Conservation (phyloP, 2,113 vertebrate species). For the Parus major region DNA sequence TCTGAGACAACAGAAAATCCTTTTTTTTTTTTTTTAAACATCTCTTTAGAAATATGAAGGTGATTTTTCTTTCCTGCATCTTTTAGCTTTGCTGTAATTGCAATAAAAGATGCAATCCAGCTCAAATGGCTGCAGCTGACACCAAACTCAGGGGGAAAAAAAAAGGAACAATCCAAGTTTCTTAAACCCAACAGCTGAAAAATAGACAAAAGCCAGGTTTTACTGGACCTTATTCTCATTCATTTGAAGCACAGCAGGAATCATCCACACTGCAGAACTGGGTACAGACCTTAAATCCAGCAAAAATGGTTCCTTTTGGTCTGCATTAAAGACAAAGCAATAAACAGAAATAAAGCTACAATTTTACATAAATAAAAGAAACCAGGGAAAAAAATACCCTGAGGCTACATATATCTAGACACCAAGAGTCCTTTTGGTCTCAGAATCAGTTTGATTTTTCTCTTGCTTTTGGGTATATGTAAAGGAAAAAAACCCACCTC, state of each 20-base stretch:
- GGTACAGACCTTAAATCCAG: background rate
- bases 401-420: background rate
- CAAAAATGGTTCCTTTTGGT: background rate
- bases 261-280: background rate
- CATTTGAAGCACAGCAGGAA: background rate
- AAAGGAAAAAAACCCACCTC: background rate
- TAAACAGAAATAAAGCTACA: background rate
- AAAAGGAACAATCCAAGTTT: background rate
- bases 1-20: background rate
- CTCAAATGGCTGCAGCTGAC: conserved; percentile 1
- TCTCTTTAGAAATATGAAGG: background rate
- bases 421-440: background rate
- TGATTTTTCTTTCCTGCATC: background rate
- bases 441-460: background rate
- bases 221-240: background rate
- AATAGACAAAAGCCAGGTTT: background rate
- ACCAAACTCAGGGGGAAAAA: background rate
- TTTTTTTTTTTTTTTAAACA: background rate
- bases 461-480: background rate
- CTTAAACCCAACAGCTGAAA: background rate
- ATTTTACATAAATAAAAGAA: background rate
- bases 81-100: background rate
- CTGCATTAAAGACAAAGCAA: background rate
- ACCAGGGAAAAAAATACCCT: background rate
- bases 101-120: background rate